Base-by-base conservation (phyloP, 2,113 vertebrate genomes). In the Ptyas mucosa region DNA sequence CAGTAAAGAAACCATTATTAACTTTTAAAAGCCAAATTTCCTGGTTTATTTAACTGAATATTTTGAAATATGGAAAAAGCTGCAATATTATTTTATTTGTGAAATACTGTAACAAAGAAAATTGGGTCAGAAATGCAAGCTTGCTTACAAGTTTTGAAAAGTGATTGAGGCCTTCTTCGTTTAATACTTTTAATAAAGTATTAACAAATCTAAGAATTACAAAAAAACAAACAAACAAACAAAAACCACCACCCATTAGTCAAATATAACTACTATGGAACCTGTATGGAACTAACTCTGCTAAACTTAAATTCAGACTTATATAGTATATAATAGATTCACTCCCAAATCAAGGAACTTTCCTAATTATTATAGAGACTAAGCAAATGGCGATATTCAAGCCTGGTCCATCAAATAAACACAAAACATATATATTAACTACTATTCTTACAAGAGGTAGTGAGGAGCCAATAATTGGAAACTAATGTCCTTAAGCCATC, bases 71-170 rank as follows among this genome's bases (percentile, higher is more conserved):
- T 95, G 93, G 90, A 58, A 93, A 96, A 94, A 92, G 43, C 85
- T 93, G 94, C 92, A 89, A 64, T 93, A 92, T 91, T 94, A 90
- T 97, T 97, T 97, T 95, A 95, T 95, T 95, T 93, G 95, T 95
- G 92, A 89, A 94, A 92, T 90, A 29, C 58, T 64, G 58, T 64
- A 55, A 90, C 95, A 26, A 96, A 95, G 93, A 94, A 97, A 97
- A 91, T 96, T 95, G 87, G 34, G 69, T 90, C 87, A 69, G 54
- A 91, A 95, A 96, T 12, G 89, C 55, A 92, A 92, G 61, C 85
- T 94, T 90, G 75, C 93, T 93, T 88, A 92, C 86, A 93, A 61
- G 93, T 95, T 95, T 96, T 93, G 95, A 92, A 54, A 93, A 92
- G 58, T 0, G 5, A 93, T 91, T 58, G 89, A 93, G 53, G 8